Base-by-base conservation (phyloP, 1,140 invertebrate genomes). In the Bemisia tabaci region DNA sequence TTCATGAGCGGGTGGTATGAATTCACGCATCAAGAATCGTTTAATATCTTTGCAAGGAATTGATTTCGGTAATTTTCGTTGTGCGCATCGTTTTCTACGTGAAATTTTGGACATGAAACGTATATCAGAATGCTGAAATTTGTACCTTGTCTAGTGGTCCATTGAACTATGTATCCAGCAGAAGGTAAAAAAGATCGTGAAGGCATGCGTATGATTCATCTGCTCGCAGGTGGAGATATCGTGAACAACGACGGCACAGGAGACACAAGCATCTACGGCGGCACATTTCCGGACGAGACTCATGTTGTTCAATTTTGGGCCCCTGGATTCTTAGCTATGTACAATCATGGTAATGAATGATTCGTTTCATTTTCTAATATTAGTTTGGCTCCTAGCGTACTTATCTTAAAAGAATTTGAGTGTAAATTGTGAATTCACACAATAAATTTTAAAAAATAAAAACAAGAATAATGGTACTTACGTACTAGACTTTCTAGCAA, bases 261-360 rank as follows among this genome's bases (percentile, higher is more conserved):
- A 1, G 87, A 87, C 0, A 81, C 85, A 1, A 92, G 89, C 74
- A 97, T 98, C 71, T 98, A 92, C 76, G 96, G 95, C 1, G 86
- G 90, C 66, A 84, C 84, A 71, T 99, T 98, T 77, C 82, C 88
- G 39, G 96, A 99, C 79, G 97, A 99, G 79, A 95, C 94, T 75
- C 91, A 98, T 75, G 86, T 87, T 63, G 82, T 96, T 12, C 88
- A 91, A 73, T 95, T 97, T 73, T 87, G 85, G 68, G 85, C 85
- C 12, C 83, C 94, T 12, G 95, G 96, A 33, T 92, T 93, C 79
- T 77, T 98, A 9, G 93, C 91, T 58, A 98, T 98, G 96, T 95
- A 95, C 0, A 98, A 98, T 80, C 86, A 87, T 77, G 91, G 89
- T 78, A n/a, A n/a, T n/a, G n/a, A 82, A 79, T 62, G 23, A 65